These are phyloP conservation scores for Frieseomelitta varia DNA, from an alignment of 1,140 invertebrate genomes.

Conservation along the genomic window DNA sequence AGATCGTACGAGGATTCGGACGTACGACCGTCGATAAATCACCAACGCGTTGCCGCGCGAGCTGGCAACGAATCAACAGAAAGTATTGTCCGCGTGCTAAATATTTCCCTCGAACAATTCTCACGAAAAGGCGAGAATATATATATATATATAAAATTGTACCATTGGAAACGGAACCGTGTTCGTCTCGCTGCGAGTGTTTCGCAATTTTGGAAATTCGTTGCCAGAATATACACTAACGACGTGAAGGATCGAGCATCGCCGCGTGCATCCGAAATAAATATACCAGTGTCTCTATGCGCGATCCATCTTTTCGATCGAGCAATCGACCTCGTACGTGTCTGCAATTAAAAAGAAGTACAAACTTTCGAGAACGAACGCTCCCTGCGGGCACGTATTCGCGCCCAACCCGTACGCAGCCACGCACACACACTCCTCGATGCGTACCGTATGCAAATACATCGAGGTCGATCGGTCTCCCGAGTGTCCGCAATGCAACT, in stretches of 20 bases:
- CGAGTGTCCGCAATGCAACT: constrained; percentile 39
- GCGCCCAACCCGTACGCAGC: constrained; percentile 26
- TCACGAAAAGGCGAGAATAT: constrained; percentile 7
- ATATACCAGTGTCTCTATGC: neutral
- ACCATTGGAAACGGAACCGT: neutral
- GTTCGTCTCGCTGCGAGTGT: neutral
- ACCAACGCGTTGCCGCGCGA: neutral
- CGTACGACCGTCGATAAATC: constrained; percentile 12
- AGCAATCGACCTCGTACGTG: neutral
- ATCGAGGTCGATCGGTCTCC: constrained; percentile 38
- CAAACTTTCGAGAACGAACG: constrained; percentile 32
- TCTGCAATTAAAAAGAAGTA: constrained; percentile 16
- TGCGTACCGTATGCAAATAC: constrained; percentile 32
- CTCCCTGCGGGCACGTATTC: neutral
- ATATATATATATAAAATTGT: neutral
- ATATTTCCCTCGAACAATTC: constrained; percentile 31
- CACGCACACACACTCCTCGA: neutral
- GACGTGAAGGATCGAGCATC: constrained; percentile 4
- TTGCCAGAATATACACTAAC: neutral
- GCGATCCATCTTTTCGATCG: neutral
- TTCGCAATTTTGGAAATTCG: constrained; percentile 36
- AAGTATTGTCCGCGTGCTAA: constrained; percentile 25
- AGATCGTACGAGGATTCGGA: neutral
- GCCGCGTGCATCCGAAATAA: neutral
- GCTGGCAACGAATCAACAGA: constrained; percentile 39